Evolutionary conservation across 2,888 invertebrate genomes (phyloP), one percentile per base, ranked within the genome.

Genomic region (Limnephilus lunatus): DNA sequence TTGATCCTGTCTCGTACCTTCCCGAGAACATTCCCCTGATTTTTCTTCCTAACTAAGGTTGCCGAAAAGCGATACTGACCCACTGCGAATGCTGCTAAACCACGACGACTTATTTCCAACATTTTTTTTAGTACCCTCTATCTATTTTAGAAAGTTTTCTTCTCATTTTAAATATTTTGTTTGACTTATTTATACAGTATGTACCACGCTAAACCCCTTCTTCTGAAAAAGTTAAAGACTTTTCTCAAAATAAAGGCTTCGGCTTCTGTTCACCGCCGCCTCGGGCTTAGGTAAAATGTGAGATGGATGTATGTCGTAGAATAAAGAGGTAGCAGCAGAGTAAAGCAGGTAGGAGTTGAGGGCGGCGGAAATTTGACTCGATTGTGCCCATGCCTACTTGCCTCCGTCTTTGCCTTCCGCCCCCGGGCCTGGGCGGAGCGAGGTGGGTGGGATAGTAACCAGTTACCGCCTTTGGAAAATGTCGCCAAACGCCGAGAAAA

Each of bases 341-440:
- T 25, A 25, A 0, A n/a, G 68, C 68, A n/a, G 68, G 68, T 14
- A 82, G 68, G 7, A 68, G 9, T 25, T n/a, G 25, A 25, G 39
- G 86, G 86, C 44, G 25, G 44, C 88, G 81, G 88, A 89, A 89
- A 89, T 80, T 81, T 89, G 88, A 89, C 88, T 89, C 88, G 88
- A 89, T 89, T 89, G 88, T n/a, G 80, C 88, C 80, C 11, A 39
- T 68, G 68, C 68, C 68, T 68, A 81, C 44, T 35, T 68, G 68
- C 68, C 68, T 68, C 88, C 80, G 14, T 32, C 87, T n/a, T 12
- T 7, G 19, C 25, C 39, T 39, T 53, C 35, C 39, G 39, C 68
- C 85, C 85, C 90, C 19, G 32, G 32, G 85, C 39, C 85, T 30
- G 14, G 90, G 90, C 53, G 85, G 48, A 11, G 81, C n/a, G 87